Conservation (phyloP, 2,888 invertebrate genomes). For the Acholoe squamosa region DNA sequence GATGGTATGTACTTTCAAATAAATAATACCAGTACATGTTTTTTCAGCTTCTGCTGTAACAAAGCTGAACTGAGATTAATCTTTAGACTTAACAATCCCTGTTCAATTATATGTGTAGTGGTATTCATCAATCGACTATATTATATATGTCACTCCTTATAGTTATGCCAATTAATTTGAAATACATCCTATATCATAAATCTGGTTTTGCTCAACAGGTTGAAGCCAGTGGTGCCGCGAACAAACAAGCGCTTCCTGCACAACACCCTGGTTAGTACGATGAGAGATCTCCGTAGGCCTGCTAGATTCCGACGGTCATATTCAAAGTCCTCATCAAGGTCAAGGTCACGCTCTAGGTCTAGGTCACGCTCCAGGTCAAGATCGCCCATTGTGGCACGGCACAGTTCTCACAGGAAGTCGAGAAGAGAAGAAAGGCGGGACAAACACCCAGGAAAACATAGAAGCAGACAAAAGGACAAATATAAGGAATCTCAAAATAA, state of each 20-base stretch:
- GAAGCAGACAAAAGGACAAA: background rate
- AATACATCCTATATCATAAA: too few relatives aligned
- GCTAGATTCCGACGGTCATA: slow-evolving; percentile 33
- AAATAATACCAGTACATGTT: too few relatives aligned
- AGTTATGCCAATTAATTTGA: too few relatives aligned
- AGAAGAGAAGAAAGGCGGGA: background rate
- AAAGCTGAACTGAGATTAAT: background rate
- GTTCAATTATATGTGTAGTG: background rate
- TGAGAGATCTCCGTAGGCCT: slow-evolving; percentile 64
- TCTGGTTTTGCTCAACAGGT: slow-evolving; percentile 70
- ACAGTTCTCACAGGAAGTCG: background rate
- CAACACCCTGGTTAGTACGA: slow-evolving; percentile 78
- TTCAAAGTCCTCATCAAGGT: slow-evolving; percentile 42
- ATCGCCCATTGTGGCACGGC: slow-evolving; percentile 17
- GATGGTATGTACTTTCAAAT: slow-evolving; percentile 84
- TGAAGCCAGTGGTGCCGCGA: slow-evolving; percentile 74
- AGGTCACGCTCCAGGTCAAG: background rate
- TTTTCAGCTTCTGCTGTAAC: too few relatives aligned
- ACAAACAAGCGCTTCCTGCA: slow-evolving; percentile 79
- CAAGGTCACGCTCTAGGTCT: slow-evolving; percentile 37
- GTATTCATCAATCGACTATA: too few relatives aligned
- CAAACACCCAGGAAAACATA: background rate
- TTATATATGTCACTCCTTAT: too few relatives aligned
- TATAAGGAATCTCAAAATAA: background rate
- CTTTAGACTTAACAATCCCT: background rate